These are phyloP conservation scores for Drosophila paulistorum DNA, from an alignment of 1,140 invertebrate genomes.

Conservation along the genomic window DNA sequence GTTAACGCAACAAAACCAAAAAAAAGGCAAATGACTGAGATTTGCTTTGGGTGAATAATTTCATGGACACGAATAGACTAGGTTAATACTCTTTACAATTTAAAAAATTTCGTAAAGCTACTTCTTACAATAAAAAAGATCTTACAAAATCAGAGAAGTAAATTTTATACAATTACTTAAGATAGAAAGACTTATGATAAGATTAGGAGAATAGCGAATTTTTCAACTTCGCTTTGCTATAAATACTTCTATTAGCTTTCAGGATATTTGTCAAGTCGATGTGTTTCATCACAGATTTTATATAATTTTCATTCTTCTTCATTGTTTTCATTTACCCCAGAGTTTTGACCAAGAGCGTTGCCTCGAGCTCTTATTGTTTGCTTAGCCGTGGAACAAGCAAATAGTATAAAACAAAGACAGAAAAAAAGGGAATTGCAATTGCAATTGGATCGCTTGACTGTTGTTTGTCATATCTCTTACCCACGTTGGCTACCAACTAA, in stretches of 20 bases:
- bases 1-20: background rate
- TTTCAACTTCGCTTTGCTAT: too few relatives aligned
- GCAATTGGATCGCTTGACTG: slow-evolving; percentile 53
- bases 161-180: too few relatives aligned
- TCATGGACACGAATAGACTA: background rate
- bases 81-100: too few relatives aligned
- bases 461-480: slow-evolving; percentile 51
- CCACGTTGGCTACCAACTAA: slow-evolving; percentile 8
- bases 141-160: too few relatives aligned
- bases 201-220: too few relatives aligned
- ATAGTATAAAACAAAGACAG: slow-evolving; percentile 20
- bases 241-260: background rate
- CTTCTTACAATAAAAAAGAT: too few relatives aligned
- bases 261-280: background rate
- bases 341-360: slow-evolving; percentile 18
- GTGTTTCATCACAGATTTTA: background rate
- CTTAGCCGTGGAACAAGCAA: slow-evolving; percentile 28
- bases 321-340: background rate
- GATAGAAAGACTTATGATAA: too few relatives aligned
- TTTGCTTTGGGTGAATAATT: slow-evolving; percentile 3
- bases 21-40: slow-evolving; percentile 15
- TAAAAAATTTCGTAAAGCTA: too few relatives aligned
- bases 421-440: slow-evolving; percentile 55
- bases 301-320: slow-evolving; percentile 1
- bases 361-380: slow-evolving; percentile 48